Conservation (phyloP, 2,888 invertebrate genomes). For the Villa cingulata region DNA sequence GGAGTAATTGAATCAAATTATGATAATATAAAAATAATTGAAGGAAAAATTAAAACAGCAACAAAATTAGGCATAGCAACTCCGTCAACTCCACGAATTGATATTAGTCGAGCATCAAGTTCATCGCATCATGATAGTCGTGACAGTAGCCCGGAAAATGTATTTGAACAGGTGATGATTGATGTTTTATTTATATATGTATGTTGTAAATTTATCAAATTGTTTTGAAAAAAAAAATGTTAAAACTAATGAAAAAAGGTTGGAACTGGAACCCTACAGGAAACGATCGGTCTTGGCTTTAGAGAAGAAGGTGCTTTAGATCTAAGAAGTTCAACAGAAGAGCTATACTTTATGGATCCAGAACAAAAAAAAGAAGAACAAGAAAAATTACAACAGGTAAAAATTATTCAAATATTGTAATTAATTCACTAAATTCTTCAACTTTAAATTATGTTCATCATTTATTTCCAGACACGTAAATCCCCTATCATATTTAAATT, state of each 20-base stretch:
- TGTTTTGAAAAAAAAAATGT: slow-evolving; percentile 20
- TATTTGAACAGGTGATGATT: slow-evolving; percentile 50
- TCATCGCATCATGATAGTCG: slow-evolving; percentile 78
- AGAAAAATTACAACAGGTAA: slow-evolving; percentile 26
- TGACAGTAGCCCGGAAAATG: slow-evolving; percentile 73
- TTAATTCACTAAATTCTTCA: too few relatives aligned
- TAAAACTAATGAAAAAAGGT: slow-evolving; percentile 30
- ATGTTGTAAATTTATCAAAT: slow-evolving; percentile 12
- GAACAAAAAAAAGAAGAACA: slow-evolving; percentile 35
- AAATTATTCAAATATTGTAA: not conserved
- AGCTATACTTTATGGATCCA: slow-evolving; percentile 68
- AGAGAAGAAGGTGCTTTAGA: slow-evolving; percentile 72
- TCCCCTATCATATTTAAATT: slow-evolving; percentile 37
- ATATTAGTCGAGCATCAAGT: slow-evolving; percentile 78
- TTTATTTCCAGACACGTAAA: slow-evolving; percentile 23
- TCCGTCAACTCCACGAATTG: slow-evolving; percentile 70
- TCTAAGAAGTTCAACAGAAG: slow-evolving; percentile 75
- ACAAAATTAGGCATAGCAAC: slow-evolving; percentile 38
- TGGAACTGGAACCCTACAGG: slow-evolving; percentile 40
- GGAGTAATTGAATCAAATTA: slow-evolving; percentile 11
- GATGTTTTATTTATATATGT: slow-evolving; percentile 6
- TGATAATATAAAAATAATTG: slow-evolving; percentile 22
- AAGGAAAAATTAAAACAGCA: slow-evolving; percentile 20
- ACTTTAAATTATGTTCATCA: too few relatives aligned
- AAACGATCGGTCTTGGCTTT: slow-evolving; percentile 42